Base-by-base conservation (phyloP, 53 echinoderm and acorn worm genomes). In the Mesocentrotus franciscanus region DNA sequence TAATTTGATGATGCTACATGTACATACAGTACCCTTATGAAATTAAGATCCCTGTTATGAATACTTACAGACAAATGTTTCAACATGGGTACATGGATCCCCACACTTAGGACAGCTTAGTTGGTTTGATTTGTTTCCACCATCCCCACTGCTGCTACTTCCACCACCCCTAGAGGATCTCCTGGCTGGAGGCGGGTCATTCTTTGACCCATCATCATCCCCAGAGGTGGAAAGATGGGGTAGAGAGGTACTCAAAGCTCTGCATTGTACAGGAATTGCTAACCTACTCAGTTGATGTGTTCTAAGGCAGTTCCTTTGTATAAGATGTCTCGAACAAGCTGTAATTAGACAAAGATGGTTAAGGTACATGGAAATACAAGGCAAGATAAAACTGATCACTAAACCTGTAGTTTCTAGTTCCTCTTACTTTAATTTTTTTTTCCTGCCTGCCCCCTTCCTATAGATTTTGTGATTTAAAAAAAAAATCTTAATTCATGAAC, bases 1-100 rank as follows among this genome's bases (percentile, higher is more conserved):
- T 61, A 16, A 62, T 16, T 62, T 62, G 62, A 62, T 18, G 3
- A 62, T 62, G 62, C 62, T 62, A 62, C 62, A 62, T 14, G 2
- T 62, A 18, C 10, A 16, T 11, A 62, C 62, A 62, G 62, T 62
- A 10, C 62, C 14, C 18, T 26, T 71, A 0, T 71, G 24, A 24
- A 26, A 71, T 24, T 72, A 26, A 29, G 49, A 62, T 62, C 3
- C 15, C 62, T 32, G 30, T 78, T 11, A 9, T 90, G 70, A 2
- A 58, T 66, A 99, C 99, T 99, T 94, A 99, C 99, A 99, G 76
- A 99, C 99, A 96, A 99, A 99, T 34, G 99, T 99, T 92, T 99
- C 99, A 8, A 99, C 99, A 96, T 98, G 99, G 2, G 99, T 99
- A 85, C 98, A 97, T 17, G 99, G 99, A 75, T 99, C 99, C 12